Conservation (phyloP, 1,140 invertebrate genomes). For the Pissodes strobi region DNA sequence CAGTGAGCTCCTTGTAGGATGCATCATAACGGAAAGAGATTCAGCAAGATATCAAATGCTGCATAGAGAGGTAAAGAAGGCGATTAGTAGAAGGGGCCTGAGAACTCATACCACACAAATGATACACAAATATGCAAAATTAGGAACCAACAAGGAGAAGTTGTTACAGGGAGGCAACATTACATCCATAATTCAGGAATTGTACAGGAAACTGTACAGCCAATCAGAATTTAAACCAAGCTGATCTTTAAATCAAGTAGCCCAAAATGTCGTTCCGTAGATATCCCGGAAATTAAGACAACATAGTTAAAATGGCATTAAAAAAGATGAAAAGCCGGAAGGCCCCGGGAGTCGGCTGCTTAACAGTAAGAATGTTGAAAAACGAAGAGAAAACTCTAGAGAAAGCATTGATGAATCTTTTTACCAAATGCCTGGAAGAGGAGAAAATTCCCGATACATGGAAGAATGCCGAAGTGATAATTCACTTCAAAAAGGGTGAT, state of each 20-base stretch:
- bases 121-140: too few species aligned
- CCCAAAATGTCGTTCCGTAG: not conserved
- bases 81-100: not conserved
- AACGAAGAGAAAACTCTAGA: too few species aligned
- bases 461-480: too few species aligned
- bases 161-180: too few species aligned
- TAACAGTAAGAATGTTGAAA: not conserved
- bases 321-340: not conserved
- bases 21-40: not conserved
- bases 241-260: not conserved
- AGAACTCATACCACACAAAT: not conserved
- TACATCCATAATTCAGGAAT: not conserved
- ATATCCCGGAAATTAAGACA: too few species aligned
- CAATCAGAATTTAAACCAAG: not conserved
- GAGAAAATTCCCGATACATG: slow-evolving; percentile 19
- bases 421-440: slow-evolving; percentile 12
- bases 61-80: too few species aligned
- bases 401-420: slow-evolving; percentile 4
- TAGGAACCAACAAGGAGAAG: too few species aligned
- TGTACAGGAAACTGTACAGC: not conserved
- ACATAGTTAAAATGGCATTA: not conserved
- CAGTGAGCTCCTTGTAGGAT: not conserved
- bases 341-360: not conserved
- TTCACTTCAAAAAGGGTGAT: slow-evolving; percentile 8
- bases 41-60: too few species aligned